Base-by-base conservation (phyloP, 2,888 invertebrate genomes). In the Lumbricus terrestris region DNA sequence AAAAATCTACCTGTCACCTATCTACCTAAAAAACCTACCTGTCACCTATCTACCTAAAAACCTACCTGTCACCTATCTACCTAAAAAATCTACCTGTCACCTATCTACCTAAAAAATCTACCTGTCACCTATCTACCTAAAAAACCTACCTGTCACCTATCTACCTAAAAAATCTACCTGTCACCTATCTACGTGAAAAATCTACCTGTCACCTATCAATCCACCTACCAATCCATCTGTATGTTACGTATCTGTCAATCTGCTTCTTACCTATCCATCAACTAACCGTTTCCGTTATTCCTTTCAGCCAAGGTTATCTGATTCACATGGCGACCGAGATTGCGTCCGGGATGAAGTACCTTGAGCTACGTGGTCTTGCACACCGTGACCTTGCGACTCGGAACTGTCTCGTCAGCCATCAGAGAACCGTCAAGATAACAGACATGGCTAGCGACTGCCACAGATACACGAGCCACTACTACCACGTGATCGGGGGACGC, bases 401-500 rank as follows among this genome's bases (percentile, higher is more conserved):
- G 38, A 88, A 88, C 88, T 88, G 88, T 38, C 42, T 88, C 16
- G 88, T 88, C 4, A 47, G 88, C 20, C 37, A 88, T 16, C 33
- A 47, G 29, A 34, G 33, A 33, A 29, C 47, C n/a, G 33, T 88
- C 37, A 88, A 88, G 42, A 40, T 88, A 29, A 42, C 88, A 1
- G 88, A 88, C 88, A 42, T 88, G 40, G 88, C 42, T 18, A 88
- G 42, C 33, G 88, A 33, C 33, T 47, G 42, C 33, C 47, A 40
- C 33, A 37, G 88, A 88, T 88, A 88, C 33, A 40, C 38, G 20
- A 85, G 16, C 88, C 42, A 88, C 35, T 40, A 88, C 88, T 88
- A 88, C 13, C 97, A 97, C 95, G 96, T 97, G 94, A 97, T 97
- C 54, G 97, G 97, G 93, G 97, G 97, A 96, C 98, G 91, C 96